Conservation (phyloP, 1,140 invertebrate genomes). For the Zaprionus vittiger region DNA sequence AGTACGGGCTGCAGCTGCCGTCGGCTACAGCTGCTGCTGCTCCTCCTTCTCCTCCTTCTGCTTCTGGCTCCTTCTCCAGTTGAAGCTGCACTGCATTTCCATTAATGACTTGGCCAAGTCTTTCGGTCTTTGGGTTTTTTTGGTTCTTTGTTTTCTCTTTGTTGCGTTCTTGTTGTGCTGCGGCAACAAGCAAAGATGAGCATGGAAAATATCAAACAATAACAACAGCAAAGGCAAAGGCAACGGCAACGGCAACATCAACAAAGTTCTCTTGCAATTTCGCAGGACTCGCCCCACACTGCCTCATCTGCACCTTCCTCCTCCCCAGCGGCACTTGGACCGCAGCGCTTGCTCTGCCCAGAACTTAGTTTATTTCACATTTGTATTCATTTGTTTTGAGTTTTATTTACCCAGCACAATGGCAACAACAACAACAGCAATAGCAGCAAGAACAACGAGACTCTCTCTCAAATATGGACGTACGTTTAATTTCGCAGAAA, state of each 20-base stretch:
- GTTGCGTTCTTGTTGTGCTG: slow-evolving; percentile 33
- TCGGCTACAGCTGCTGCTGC: not conserved
- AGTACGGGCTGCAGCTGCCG: slow-evolving; percentile 44
- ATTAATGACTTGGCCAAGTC: slow-evolving; percentile 48
- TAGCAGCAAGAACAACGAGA: not conserved
- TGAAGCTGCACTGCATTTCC: slow-evolving; percentile 32
- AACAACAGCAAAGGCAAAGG: slow-evolving; percentile 42
- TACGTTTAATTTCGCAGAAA: slow-evolving; percentile 62
- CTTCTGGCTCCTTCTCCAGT: not conserved
- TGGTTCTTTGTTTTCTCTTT: slow-evolving; percentile 36
- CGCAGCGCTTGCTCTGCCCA: slow-evolving; percentile 35
- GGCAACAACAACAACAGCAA: slow-evolving; percentile 29
- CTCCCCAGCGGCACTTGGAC: slow-evolving; percentile 1
- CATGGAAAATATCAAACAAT: slow-evolving; percentile 67
- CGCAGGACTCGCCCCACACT: slow-evolving; percentile 34
- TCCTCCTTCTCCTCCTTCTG: not conserved
- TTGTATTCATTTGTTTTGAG: slow-evolving; percentile 81
- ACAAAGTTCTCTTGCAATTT: slow-evolving; percentile 59
- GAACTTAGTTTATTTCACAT: slow-evolving; percentile 77
- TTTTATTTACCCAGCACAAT: slow-evolving; percentile 75
- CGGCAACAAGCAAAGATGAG: slow-evolving; percentile 62
- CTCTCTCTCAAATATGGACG: slow-evolving; percentile 37
- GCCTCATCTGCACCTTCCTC: not conserved
- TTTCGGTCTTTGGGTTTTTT: slow-evolving; percentile 35
- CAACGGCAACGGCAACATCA: slow-evolving; percentile 5